Evolutionary conservation across 2,888 invertebrate genomes (phyloP).

Genomic region (Heteropelma amictum): DNA sequence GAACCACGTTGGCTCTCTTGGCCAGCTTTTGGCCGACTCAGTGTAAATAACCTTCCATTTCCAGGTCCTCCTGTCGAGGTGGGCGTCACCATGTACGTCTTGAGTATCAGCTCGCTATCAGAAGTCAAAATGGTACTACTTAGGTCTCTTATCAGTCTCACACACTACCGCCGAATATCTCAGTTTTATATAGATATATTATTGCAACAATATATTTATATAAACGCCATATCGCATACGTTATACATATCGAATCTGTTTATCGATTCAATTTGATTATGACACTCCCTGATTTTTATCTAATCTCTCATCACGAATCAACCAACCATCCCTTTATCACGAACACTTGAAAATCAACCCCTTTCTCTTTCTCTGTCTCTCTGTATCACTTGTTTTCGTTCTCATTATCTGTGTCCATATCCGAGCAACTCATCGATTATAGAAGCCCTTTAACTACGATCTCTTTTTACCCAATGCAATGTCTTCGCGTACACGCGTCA

Average conservation of each 20-base stretch:
- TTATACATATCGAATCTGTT: constrained; percentile 27
- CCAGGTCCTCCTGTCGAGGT: constrained; percentile 88
- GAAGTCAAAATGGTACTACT: constrained; percentile 89
- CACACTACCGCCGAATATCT: constrained; percentile 63
- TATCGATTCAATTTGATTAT: constrained; percentile 58
- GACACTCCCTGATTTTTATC: constrained; percentile 48
- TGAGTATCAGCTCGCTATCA: constrained; percentile 89
- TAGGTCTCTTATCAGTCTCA: constrained; percentile 71
- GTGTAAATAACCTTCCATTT: constrained; percentile 79
- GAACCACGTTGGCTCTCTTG: constrained; percentile 59
- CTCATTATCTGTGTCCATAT: constrained; percentile 57
- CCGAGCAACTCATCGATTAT: constrained; percentile 38
- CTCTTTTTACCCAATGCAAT: background rate
- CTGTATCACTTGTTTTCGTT: background rate
- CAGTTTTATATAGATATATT: constrained; percentile 61
- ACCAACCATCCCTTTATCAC: constrained; percentile 49
- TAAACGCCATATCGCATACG: constrained; percentile 2
- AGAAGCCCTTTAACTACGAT: constrained; percentile 57
- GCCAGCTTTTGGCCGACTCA: constrained; percentile 72
- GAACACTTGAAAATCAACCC: constrained; percentile 50
- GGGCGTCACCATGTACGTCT: constrained; percentile 90
- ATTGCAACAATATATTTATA: constrained; percentile 21
- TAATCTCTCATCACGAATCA: constrained; percentile 37
- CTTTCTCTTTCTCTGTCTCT: constrained; percentile 29
- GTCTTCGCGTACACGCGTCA: constrained; percentile 3